These are phyloP conservation scores for Rhinophrynus dorsalis DNA, from an alignment of 2,797 vertebrate genomes.

Conservation along the genomic window DNA sequence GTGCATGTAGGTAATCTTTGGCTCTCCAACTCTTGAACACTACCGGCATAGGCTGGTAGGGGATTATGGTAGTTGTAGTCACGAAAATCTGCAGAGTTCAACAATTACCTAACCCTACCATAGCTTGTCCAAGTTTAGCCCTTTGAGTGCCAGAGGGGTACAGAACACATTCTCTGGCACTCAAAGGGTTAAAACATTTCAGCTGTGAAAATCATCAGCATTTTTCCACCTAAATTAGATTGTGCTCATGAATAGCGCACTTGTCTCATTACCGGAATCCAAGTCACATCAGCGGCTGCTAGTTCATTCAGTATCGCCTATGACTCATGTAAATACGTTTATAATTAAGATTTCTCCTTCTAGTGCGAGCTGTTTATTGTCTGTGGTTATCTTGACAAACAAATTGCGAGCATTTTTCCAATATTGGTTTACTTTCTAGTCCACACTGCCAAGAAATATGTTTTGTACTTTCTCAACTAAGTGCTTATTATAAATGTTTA, in stretches of 20 bases:
- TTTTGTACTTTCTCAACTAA: no score
- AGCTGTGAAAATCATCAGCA: slow-evolving; percentile 23
- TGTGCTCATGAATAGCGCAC: background rate
- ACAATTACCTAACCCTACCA: no score
- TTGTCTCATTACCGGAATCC: background rate
- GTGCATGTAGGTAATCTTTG: no score
- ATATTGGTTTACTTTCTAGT: background rate
- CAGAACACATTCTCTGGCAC: no score
- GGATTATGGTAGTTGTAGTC: no score
- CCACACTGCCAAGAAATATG: no score
- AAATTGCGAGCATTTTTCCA: background rate
- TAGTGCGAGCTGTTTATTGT: background rate
- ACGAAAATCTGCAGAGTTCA: no score
- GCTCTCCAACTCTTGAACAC: no score
- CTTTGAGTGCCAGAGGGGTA: no score
- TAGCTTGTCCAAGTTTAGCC: background rate
- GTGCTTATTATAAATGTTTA: no score
- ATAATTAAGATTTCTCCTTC: background rate
- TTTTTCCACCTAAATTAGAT: slow-evolving; percentile 17
- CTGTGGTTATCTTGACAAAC: background rate
- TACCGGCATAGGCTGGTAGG: no score
- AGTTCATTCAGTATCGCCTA: background rate
- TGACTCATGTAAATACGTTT: background rate
- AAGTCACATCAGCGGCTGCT: background rate
- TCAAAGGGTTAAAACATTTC: no score